These are phyloP conservation scores for Oncorhynchus nerka DNA, from an alignment of 2,113 vertebrate species.

Conservation along the genomic window DNA sequence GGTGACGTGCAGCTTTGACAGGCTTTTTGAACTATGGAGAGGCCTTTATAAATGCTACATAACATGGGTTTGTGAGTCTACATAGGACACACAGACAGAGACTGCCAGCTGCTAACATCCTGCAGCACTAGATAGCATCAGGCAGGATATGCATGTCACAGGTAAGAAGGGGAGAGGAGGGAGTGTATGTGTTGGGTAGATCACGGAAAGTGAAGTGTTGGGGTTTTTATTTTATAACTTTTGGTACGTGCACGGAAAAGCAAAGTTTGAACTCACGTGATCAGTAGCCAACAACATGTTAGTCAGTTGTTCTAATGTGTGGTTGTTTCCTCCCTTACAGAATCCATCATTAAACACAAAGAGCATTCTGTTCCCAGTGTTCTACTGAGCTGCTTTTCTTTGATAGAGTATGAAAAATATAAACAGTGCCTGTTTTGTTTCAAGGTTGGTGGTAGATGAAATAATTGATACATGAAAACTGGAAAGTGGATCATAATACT, in stretches of 20 bases:
- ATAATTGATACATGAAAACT: neutral
- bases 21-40: neutral
- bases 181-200: neutral
- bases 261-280: too few relatives aligned
- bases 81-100: neutral
- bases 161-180: neutral
- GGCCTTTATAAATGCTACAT: neutral
- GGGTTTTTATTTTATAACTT: neutral
- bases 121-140: neutral
- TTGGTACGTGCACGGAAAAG: too few relatives aligned
- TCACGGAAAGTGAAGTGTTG: neutral
- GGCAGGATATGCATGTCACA: neutral
- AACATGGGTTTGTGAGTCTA: neutral
- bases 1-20: neutral
- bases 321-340: constrained; percentile 19
- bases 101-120: neutral
- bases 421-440: neutral
- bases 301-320: neutral
- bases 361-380: constrained; percentile 39
- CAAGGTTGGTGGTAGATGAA: too few relatives aligned
- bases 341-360: constrained; percentile 58
- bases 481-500: neutral
- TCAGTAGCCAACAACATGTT: too few relatives aligned
- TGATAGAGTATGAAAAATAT: neutral
- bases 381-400: neutral